Evolutionary conservation across 1,140 invertebrate genomes (phyloP).

Genomic region (Scaptodrosophila lebanonensis): DNA sequence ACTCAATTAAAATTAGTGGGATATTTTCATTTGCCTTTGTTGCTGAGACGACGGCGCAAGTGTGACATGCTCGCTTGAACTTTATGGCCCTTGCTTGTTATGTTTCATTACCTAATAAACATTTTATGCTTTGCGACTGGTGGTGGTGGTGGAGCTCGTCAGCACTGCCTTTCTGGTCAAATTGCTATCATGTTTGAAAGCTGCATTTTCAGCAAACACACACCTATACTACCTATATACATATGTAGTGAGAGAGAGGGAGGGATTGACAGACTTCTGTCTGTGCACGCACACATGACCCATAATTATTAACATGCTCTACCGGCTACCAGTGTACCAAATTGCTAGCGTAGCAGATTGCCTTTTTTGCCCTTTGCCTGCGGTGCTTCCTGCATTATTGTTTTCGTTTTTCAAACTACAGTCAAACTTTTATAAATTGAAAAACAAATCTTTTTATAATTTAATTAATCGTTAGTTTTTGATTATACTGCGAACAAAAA

Average conservation of each 20-base stretch:
- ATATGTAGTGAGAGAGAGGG: too few relatives aligned
- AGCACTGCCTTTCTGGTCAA: too few relatives aligned
- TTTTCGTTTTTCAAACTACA: slow-evolving; percentile 1
- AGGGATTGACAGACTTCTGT: too few relatives aligned
- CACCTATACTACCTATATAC: too few relatives aligned
- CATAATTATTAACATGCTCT: neutral
- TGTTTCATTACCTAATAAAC: slow-evolving; percentile 72
- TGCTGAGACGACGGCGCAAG: slow-evolving; percentile 29
- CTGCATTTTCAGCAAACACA: slow-evolving; percentile 40
- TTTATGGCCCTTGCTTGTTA: slow-evolving; percentile 61
- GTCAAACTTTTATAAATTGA: too few relatives aligned
- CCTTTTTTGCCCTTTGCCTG: neutral
- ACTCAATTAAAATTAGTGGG: too few relatives aligned
- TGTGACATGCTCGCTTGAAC: slow-evolving; percentile 52
- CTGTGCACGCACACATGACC: slow-evolving; percentile 2
- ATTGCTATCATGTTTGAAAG: slow-evolving; percentile 71
- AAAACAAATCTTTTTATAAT: too few relatives aligned
- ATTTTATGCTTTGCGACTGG: slow-evolving; percentile 46
- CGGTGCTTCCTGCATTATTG: neutral
- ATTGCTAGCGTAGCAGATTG: too few relatives aligned
- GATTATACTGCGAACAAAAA: too few relatives aligned
- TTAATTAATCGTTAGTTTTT: too few relatives aligned
- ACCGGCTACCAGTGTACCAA: too few relatives aligned
- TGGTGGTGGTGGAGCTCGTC: neutral
- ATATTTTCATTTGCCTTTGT: slow-evolving; percentile 1